Conservation (phyloP, 2,797 vertebrate species). For the Mormyrops boulengeri region DNA sequence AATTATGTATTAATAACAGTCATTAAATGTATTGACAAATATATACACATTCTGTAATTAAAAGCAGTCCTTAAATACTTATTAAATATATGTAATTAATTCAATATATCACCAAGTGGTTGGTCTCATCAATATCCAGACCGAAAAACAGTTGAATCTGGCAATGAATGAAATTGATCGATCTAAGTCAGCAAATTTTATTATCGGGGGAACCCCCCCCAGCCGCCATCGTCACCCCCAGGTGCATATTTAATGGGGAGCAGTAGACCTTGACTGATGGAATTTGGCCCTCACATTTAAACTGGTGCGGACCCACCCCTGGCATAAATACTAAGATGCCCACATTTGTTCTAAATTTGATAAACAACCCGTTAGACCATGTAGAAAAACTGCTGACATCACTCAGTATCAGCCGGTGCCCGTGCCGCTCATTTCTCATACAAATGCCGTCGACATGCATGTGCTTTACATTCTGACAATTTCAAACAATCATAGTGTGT, state of each 20-base stretch:
- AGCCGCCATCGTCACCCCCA: neutral
- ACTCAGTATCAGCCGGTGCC: neutral
- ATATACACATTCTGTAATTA: neutral
- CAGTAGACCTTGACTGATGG: neutral
- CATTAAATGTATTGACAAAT: neutral
- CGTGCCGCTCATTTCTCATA: neutral
- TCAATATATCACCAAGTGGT: neutral
- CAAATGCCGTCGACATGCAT: neutral
- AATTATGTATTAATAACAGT: neutral
- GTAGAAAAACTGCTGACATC: neutral
- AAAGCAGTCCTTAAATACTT: neutral
- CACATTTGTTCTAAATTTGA: neutral
- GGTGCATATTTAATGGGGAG: neutral
- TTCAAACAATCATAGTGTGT: neutral
- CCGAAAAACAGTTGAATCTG: neutral
- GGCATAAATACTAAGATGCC: neutral
- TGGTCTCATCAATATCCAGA: neutral
- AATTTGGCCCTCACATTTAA: neutral
- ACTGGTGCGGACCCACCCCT: neutral
- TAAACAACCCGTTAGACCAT: neutral
- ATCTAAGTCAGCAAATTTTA: neutral
- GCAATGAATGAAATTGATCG: neutral
- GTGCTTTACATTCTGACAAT: neutral
- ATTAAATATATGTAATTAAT: neutral
- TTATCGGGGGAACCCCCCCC: neutral